Evolutionary conservation across 2,113 vertebrate species (phyloP).

Genomic region (Notarius quadriscutis): DNA sequence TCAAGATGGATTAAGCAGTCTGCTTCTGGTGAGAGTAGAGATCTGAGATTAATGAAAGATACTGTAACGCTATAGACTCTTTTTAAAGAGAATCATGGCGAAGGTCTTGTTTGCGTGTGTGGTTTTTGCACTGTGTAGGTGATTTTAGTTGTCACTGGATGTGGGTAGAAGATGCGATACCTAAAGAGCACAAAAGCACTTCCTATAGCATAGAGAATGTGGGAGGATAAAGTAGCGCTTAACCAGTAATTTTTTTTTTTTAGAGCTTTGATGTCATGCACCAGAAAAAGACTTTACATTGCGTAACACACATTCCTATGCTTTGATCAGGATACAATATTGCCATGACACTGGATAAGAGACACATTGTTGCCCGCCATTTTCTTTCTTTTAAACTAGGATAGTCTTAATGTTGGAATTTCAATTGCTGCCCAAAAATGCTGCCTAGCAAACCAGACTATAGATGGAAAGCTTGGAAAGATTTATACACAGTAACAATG

Average conservation of each 20-base stretch:
- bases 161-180: constrained; percentile 54
- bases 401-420: not conserved
- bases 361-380: not conserved
- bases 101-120: not conserved
- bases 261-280: constrained; percentile 28
- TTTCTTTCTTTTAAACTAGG: not conserved
- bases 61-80: not conserved
- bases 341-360: not conserved
- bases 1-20: not conserved
- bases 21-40: not conserved
- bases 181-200: constrained; percentile 60
- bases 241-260: constrained; percentile 14
- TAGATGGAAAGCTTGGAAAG: too few species aligned
- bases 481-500: too few species aligned
- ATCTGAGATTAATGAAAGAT: not conserved
- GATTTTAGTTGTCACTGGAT: constrained; percentile 17
- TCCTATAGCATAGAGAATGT: constrained; percentile 37
- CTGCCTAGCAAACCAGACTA: too few species aligned
- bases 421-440: not conserved
- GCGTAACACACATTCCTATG: not conserved
- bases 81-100: not conserved
- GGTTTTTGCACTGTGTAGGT: constrained; percentile 20
- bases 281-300: not conserved
- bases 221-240: constrained; percentile 45
- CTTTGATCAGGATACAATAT: not conserved